phyloP scores from a whole-genome alignment of 2,797 vertebrate genomes.

The Synaphobranchus kaupii region DNA sequence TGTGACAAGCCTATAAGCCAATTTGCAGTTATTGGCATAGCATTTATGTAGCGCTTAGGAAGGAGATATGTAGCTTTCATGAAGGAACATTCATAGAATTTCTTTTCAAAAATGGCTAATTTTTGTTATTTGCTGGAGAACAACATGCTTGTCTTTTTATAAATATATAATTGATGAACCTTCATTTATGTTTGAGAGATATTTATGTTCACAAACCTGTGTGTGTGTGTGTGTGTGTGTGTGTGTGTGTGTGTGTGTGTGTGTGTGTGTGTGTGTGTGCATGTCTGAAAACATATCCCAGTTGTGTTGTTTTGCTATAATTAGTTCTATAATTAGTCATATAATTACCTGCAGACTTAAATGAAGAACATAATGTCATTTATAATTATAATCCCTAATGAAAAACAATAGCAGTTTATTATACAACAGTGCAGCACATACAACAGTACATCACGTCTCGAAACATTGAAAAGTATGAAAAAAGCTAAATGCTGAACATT shows the following conservation, averaged over 20 bases:
- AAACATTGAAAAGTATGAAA: not conserved
- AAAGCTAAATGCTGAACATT: not conserved
- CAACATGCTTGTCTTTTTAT: not conserved
- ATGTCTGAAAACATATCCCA: not conserved
- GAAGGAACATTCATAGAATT: too few species aligned
- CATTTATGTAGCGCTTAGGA: too few species aligned
- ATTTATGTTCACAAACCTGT: not conserved
- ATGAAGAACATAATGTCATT: not conserved
- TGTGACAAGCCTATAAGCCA: too few species aligned
- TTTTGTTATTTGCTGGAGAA: not conserved
- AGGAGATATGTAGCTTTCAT: too few species aligned
- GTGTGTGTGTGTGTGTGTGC: not conserved
- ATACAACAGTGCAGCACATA: not conserved
- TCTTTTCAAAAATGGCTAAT: not conserved
- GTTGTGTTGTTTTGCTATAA: not conserved
- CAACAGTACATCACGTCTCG: not conserved
- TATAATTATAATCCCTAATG: not conserved
- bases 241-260: not conserved
- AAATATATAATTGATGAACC: not conserved
- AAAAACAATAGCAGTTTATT: not conserved
- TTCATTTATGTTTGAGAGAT: not conserved
- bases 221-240: too few species aligned
- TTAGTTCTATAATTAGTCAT: not conserved
- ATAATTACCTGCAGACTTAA: not conserved
- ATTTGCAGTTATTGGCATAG: too few species aligned